phyloP scores from a whole-genome alignment of 2,888 invertebrate species.

The Eucera pruinosa region DNA sequence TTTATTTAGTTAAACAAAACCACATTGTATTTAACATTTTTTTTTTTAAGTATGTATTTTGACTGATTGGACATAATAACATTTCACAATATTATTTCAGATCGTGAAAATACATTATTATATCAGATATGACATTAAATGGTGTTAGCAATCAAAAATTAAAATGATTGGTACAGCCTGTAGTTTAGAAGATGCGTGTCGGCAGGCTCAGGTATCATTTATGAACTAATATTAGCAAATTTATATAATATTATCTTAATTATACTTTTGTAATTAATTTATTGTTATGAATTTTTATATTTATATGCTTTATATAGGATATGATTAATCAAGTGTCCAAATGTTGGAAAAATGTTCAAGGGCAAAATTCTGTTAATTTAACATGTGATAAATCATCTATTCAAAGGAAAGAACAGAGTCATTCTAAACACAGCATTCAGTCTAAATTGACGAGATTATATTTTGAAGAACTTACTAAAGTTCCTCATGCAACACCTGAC shows the following conservation, averaged over 20 bases:
- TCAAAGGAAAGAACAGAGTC: conserved; percentile 78
- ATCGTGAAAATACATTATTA: conserved; percentile 73
- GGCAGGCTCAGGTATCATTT: conserved; percentile 80
- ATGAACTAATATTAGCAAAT: conserved; percentile 9
- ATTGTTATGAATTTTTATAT: not conserved
- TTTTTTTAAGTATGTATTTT: too few relatives aligned
- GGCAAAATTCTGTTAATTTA: conserved; percentile 71
- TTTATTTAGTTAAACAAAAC: conserved; percentile 1
- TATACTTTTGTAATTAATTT: not conserved
- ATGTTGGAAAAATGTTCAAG: conserved; percentile 74
- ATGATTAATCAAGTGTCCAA: conserved; percentile 80
- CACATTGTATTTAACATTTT: too few relatives aligned
- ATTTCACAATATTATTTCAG: conserved; percentile 69
- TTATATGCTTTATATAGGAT: conserved; percentile 64
- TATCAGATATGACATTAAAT: conserved; percentile 79
- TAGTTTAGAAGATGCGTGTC: conserved; percentile 82
- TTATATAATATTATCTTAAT: conserved; percentile 12
- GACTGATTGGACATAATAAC: conserved; percentile 11
- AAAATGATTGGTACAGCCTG: conserved; percentile 82
- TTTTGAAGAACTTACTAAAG: conserved; percentile 82
- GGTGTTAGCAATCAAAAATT: conserved; percentile 71
- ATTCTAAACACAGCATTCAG: conserved; percentile 82
- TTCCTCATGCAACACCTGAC: conserved; percentile 82
- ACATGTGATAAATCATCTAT: conserved; percentile 74
- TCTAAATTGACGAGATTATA: conserved; percentile 82